Percentiles rank a stretch among this genome's conserved stretches.
These are phyloP conservation scores for Mactromeris polynyma DNA, from an alignment of 2,888 invertebrate species.

Conservation along the genomic window DNA sequence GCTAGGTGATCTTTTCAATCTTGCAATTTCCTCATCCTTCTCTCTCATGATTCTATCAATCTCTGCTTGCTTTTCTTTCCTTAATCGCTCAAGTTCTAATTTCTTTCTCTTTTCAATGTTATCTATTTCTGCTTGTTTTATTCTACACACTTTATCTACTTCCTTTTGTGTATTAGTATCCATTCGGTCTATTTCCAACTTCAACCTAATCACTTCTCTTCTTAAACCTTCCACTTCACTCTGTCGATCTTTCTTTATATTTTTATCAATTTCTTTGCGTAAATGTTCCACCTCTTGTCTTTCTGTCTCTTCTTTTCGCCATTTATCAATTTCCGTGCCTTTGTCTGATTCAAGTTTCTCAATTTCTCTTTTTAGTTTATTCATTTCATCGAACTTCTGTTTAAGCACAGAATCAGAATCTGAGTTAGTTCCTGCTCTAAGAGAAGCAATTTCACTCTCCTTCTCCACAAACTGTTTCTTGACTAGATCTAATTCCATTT, in stretches of 20 bases:
- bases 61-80: slow-evolving; percentile 58
- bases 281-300: slow-evolving; percentile 48
- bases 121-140: slow-evolving; percentile 56
- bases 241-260: slow-evolving; percentile 54
- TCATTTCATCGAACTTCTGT: slow-evolving; percentile 17
- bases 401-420: slow-evolving; percentile 21
- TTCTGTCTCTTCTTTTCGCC: slow-evolving; percentile 54
- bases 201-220: slow-evolving; percentile 60
- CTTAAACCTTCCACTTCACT: slow-evolving; percentile 60
- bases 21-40: slow-evolving; percentile 58
- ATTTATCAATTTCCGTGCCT: slow-evolving; percentile 46
- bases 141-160: slow-evolving; percentile 53
- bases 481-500: slow-evolving; percentile 4
- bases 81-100: slow-evolving; percentile 52
- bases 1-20: slow-evolving; percentile 37
- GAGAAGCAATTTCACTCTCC: slow-evolving; percentile 7
- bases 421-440: slow-evolving; percentile 3
- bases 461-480: slow-evolving; percentile 17
- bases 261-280: slow-evolving; percentile 58
- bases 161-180: slow-evolving; percentile 57
- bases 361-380: slow-evolving; percentile 47
- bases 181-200: slow-evolving; percentile 61
- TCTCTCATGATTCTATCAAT: slow-evolving; percentile 57
- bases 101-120: slow-evolving; percentile 58
- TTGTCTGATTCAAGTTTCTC: slow-evolving; percentile 49